Evolutionary conservation across 1,140 invertebrate species (phyloP), one percentile per base, ranked within the genome.

Genomic region (Zaprionus lachaisei): DNA sequence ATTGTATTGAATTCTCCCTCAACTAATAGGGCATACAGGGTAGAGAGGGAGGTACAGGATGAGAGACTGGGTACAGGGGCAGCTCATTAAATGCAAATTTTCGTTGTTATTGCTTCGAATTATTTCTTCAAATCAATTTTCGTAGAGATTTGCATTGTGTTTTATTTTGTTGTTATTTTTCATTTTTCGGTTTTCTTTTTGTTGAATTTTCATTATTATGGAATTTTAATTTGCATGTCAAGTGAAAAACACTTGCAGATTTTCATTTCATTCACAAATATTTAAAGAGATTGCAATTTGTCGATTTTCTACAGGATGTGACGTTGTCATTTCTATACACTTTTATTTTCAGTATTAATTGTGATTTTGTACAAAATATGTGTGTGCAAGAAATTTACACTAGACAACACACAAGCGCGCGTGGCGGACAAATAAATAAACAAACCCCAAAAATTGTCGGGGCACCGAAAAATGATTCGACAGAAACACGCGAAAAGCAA

Each of bases 71-170:
- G 9, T 4, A 1, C 14, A 2, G 22, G 47, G 60, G 47, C 75
- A 83, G 75, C 84, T 84, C 84, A 87, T 87, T 84, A 87, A 81
- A 89, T 87, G 84, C 78, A 89, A 83, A 89, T 87, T 81, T 51
- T 2, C 12, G 11, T 67, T 86, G 44, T 79, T 31, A 24, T 51
- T 51, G 20, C 55, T 58, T 67, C 26, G 34, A 56, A 66, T 66
- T 62, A 57, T 71, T 68, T 77, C 20, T 64, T 79, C 20, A 71
- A 85, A 81, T 81, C 79, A 75, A 74, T 72, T 83, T 62, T 12
- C 20, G 20, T 24, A 14, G 47, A 22, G 47, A 24, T 60, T 65
- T 37, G 11, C 55, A 64, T 49, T 37, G 5, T 54, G 15, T 34
- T 51, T 37, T 41, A 11, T 38, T 51, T 22, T 31, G 37, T 24